Conservation (phyloP, 2,797 vertebrate genomes). For the Neoniphon sammara region DNA sequence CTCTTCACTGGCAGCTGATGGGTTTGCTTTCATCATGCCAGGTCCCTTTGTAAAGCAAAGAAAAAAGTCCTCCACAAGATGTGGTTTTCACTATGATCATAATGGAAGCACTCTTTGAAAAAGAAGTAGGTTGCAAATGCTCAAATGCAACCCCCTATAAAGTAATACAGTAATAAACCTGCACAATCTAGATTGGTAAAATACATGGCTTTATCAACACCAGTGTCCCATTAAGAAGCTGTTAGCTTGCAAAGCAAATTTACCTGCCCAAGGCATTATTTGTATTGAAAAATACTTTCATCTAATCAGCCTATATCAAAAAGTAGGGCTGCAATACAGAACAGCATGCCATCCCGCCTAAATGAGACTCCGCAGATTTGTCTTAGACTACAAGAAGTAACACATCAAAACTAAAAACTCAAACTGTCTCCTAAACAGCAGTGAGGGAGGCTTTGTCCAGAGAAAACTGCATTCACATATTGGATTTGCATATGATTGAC, state of each 20-base stretch:
- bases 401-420: too few relatives aligned
- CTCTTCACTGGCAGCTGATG: not conserved
- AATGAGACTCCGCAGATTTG: not conserved
- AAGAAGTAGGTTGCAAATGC: not conserved
- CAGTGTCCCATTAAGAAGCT: conserved; percentile 19
- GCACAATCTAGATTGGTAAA: not conserved
- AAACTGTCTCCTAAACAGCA: too few relatives aligned
- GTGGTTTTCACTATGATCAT: too few relatives aligned
- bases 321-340: conserved; percentile 11
- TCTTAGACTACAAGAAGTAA: too few relatives aligned
- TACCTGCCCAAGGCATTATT: not conserved
- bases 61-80: too few relatives aligned
- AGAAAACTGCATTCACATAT: too few relatives aligned
- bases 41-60: too few relatives aligned
- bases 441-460: too few relatives aligned
- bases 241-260: not conserved
- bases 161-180: not conserved
- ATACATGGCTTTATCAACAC: not conserved
- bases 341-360: not conserved
- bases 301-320: not conserved
- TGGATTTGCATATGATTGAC: too few relatives aligned
- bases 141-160: conserved; percentile 3
- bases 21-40: not conserved
- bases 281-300: too few relatives aligned
- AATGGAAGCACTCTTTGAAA: too few relatives aligned